Percentiles rank a stretch among this genome's conserved stretches.
Evolutionary conservation across 2,797 vertebrate species (phyloP).

Genomic region (Schizopygopsis malacanthus): DNA sequence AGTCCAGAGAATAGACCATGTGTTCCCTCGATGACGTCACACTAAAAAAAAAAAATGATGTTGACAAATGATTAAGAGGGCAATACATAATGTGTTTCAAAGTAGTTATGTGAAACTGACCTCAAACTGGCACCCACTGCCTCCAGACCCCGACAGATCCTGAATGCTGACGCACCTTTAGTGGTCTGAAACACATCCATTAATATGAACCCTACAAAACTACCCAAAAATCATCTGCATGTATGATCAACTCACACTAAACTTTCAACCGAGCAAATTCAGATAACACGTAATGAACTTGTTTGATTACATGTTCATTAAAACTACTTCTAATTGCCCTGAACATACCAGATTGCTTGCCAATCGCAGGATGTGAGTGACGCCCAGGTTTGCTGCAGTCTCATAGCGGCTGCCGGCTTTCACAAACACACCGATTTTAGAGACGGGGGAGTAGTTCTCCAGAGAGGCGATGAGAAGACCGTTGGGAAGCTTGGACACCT

Average conservation of each 20-base stretch:
- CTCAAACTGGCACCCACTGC: constrained; percentile 88
- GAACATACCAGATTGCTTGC: constrained; percentile 86
- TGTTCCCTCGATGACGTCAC: constrained; percentile 88
- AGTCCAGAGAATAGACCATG: constrained; percentile 86
- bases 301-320: not conserved
- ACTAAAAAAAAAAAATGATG: constrained; percentile 63
- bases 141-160: constrained; percentile 88
- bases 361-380: constrained; percentile 89
- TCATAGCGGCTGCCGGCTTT: constrained; percentile 92
- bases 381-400: constrained; percentile 80
- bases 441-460: constrained; percentile 88
- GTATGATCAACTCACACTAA: not conserved
- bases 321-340: not conserved
- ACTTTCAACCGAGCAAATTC: not conserved
- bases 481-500: constrained; percentile 87
- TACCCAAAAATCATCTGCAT: not conserved
- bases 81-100: constrained; percentile 35
- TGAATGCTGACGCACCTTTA: constrained; percentile 90
- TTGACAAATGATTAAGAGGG: not conserved
- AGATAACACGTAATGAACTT: not conserved
- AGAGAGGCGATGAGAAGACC: constrained; percentile 90
- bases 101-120: constrained; percentile 73
- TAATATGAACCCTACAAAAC: not conserved
- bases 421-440: constrained; percentile 90
- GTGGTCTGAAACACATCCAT: constrained; percentile 79